Conservation (phyloP, 2,113 vertebrate genomes). For the Caranx ignobilis region DNA sequence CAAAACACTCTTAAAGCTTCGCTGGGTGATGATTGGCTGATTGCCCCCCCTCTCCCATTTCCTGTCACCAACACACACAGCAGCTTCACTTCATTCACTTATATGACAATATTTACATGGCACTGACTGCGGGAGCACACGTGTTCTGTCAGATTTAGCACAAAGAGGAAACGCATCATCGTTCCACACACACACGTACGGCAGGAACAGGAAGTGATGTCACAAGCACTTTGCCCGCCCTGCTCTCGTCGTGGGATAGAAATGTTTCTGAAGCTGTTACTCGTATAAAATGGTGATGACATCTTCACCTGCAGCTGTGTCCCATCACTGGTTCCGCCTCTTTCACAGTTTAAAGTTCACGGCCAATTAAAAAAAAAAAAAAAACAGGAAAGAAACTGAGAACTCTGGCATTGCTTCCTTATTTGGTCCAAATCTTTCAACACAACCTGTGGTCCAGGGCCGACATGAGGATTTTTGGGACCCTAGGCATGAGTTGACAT, state of each 20-base stretch:
- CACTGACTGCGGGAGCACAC: constrained; percentile 52
- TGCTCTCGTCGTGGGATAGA: constrained; percentile 36
- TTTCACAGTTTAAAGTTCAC: neutral
- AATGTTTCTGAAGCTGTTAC: constrained; percentile 35
- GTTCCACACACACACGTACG: neutral
- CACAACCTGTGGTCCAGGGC: neutral
- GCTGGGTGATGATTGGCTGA: constrained; percentile 71
- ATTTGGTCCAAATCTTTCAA: neutral
- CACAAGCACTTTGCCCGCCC: constrained; percentile 47
- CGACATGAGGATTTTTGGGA: neutral
- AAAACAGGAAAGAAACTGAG: neutral
- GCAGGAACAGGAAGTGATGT: constrained; percentile 60
- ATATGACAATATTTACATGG: constrained; percentile 70
- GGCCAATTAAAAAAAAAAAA: constrained; percentile 2
- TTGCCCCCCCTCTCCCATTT: constrained; percentile 56
- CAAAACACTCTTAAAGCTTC: constrained; percentile 81
- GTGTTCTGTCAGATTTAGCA: constrained; percentile 36
- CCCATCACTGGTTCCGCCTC: constrained; percentile 42
- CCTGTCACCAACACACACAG: constrained; percentile 28
- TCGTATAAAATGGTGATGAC: constrained; percentile 28
- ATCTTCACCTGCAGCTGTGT: constrained; percentile 43
- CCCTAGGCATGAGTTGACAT: neutral
- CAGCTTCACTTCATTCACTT: constrained; percentile 42
- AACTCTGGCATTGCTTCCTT: neutral
- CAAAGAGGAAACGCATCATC: constrained; percentile 31